Evolutionary conservation across 2,888 invertebrate genomes (phyloP), one percentile per base, ranked within the genome.

Genomic region (Diachrysia chrysitis): DNA sequence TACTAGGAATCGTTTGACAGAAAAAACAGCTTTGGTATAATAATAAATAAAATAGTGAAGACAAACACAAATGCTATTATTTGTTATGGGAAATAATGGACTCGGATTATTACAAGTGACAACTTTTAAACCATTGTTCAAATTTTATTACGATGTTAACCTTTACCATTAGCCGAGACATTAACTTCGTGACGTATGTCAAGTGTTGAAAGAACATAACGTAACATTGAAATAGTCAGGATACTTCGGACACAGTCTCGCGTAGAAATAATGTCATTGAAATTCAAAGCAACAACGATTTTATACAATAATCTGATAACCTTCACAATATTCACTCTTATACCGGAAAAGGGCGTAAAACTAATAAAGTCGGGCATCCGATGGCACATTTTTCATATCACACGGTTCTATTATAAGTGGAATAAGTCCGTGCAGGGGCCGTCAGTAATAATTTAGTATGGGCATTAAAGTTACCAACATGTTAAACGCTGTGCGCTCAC

Each of bases 391-490:
- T 68, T 68, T 75, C 76, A 72, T 64, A 68, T 76, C 61, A 69
- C 65, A 54, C 60, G 55, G 51, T 65, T 77, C 74, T 79, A 78
- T 79, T 77, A 75, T 69, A 72, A 59, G 59, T 51, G 63, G 63
- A 62, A 69, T 70, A 71, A 62, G 70, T 70, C 69, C 48, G 64
- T 69, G 62, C 73, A 83, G 69, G n/a, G 71, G 76, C 76, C 75
- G 67, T 63, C 66, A 63, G 58, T 59, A 58, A 71, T 86, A 83
- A 87, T 86, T 84, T 85, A 87, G 79, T 63, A 68, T 60, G 58
- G 61, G 75, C 82, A 82, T 85, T 83, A 85, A 81, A 82, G 76
- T 80, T 73, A 80, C 79, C 69, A 80, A 78, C 80, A 79, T 81
- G 79, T 82, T 84, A 73, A 78, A 75, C 79, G 73, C 71, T 65